phyloP scores from a whole-genome alignment of 2,797 vertebrate genomes.

The Petrocephalus schoutedeni region DNA sequence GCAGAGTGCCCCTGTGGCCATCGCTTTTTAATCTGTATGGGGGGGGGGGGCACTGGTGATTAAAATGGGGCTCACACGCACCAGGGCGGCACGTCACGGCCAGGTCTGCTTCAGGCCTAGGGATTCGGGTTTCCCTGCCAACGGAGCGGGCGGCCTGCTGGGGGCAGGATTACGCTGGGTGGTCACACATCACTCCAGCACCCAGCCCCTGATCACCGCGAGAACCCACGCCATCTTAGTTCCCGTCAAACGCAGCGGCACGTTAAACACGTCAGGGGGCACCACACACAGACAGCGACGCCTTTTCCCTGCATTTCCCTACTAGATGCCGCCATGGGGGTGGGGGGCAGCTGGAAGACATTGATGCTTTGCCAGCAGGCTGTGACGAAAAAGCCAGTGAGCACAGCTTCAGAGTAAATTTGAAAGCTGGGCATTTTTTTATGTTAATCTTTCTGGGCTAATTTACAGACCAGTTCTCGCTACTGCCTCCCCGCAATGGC shows the following conservation, averaged over 20 bases:
- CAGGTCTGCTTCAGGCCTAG: conserved; percentile 4
- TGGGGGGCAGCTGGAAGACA: not conserved
- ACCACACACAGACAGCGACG: not conserved
- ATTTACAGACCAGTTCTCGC: not conserved
- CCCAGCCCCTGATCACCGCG: not conserved
- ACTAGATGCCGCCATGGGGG: not conserved
- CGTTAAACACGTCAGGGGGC: not conserved
- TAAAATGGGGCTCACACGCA: not conserved
- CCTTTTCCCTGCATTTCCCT: not conserved
- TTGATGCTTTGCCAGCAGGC: not conserved
- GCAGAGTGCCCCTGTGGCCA: not conserved
- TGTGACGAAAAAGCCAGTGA: not conserved
- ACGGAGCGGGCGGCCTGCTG: conserved; percentile 23
- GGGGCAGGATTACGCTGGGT: not conserved
- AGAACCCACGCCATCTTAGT: not conserved
- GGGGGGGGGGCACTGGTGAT: not conserved
- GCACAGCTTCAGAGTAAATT: not conserved
- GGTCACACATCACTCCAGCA: conserved; percentile 16
- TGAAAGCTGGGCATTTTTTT: not conserved
- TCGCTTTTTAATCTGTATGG: not conserved
- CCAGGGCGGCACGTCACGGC: not conserved
- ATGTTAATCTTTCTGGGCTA: not conserved
- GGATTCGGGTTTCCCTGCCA: conserved; percentile 35
- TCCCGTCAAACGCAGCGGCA: not conserved
- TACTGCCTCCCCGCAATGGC: not conserved